Percentiles rank a stretch among this genome's conserved stretches.
phyloP scores from a whole-genome alignment of 2,113 vertebrate genomes.

The Thunnus maccoyii region DNA sequence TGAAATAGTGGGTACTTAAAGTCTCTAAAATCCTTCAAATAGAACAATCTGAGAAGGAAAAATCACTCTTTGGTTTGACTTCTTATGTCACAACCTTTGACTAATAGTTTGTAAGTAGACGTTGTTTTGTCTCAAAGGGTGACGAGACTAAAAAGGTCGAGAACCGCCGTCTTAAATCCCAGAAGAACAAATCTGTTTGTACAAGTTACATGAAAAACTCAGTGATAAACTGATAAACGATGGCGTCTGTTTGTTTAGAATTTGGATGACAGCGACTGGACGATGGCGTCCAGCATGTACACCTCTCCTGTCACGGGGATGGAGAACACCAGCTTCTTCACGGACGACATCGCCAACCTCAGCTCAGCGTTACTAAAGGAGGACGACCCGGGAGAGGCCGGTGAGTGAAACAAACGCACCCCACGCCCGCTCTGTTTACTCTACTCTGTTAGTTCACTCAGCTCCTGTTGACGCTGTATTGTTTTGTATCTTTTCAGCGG shows the following conservation, averaged over 20 bases:
- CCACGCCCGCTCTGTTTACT: neutral
- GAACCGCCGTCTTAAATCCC: too few species aligned
- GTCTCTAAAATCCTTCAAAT: too few species aligned
- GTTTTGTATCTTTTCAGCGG: slow-evolving; percentile 83
- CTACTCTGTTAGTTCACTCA: neutral
- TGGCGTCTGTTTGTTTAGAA: slow-evolving; percentile 68
- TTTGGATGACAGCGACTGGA: slow-evolving; percentile 93
- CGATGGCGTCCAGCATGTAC: slow-evolving; percentile 78
- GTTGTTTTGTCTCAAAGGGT: too few species aligned
- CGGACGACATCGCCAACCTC: slow-evolving; percentile 89
- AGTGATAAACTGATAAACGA: too few species aligned
- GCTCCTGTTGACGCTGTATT: neutral
- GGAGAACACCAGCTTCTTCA: slow-evolving; percentile 84
- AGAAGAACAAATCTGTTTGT: too few species aligned
- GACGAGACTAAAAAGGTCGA: too few species aligned
- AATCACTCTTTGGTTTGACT: too few species aligned
- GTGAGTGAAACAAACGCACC: slow-evolving; percentile 76
- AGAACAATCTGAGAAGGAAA: too few species aligned
- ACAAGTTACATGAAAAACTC: too few species aligned
- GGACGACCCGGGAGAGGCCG: slow-evolving; percentile 95
- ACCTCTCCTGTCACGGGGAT: slow-evolving; percentile 82
- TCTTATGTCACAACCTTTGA: too few species aligned
- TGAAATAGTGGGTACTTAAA: too few species aligned
- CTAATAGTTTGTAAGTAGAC: too few species aligned
- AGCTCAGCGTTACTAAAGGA: slow-evolving; percentile 92